Evolutionary conservation across 2,888 invertebrate species (phyloP).

Genomic region (Lepidochitona cinerea): DNA sequence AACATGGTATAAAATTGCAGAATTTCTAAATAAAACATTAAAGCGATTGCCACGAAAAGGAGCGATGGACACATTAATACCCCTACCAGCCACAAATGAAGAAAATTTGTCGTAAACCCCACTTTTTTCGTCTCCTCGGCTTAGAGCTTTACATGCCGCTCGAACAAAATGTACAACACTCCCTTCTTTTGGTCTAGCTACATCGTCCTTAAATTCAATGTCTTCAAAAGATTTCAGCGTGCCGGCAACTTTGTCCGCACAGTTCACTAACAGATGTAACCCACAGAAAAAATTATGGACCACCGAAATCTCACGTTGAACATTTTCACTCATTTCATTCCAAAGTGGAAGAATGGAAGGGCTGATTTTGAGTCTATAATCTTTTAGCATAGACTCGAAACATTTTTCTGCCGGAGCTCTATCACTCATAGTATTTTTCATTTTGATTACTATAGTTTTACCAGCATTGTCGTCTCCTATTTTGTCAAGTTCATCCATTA

Average conservation of each 20-base stretch:
- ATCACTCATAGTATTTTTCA: background rate
- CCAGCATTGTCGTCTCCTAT: background rate
- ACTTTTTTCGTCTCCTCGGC: background rate
- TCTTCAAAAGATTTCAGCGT: background rate
- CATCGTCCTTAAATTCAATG: background rate
- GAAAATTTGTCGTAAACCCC: background rate
- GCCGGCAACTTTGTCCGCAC: background rate
- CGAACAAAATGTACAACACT: background rate
- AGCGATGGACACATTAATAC: background rate
- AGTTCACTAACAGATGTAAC: background rate
- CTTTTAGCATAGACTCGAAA: background rate
- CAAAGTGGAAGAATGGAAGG: background rate
- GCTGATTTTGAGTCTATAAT: background rate
- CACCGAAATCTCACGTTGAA: background rate
- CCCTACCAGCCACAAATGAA: background rate
- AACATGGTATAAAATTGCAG: too few relatives aligned
- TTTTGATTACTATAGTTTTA: background rate
- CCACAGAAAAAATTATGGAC: too few relatives aligned
- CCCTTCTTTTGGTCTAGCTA: background rate
- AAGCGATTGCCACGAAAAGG: background rate
- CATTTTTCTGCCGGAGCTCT: background rate
- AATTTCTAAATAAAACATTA: too few relatives aligned
- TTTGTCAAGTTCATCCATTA: background rate
- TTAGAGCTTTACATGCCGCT: background rate
- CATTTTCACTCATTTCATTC: background rate